Conservation (phyloP, 2,113 vertebrate species). For the Pangasianodon gigas region DNA sequence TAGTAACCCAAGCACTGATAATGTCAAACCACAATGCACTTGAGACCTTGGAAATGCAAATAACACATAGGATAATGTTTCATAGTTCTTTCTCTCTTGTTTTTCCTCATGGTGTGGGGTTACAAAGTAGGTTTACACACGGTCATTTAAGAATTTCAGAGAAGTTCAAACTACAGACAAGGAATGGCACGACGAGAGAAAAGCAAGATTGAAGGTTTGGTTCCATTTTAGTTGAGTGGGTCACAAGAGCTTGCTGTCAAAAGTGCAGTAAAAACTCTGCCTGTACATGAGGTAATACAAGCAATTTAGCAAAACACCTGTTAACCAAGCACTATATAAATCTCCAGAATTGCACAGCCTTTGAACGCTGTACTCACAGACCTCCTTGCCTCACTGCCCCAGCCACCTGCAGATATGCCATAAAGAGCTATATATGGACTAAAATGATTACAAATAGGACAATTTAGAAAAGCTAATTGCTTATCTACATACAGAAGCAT, state of each 20-base stretch:
- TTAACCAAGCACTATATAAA: not conserved
- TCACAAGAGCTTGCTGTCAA: not conserved
- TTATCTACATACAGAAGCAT: not conserved
- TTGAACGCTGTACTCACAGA: not conserved
- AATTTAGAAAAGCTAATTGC: not conserved
- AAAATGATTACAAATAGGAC: not conserved
- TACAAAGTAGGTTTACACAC: not conserved
- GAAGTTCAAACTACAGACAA: not conserved
- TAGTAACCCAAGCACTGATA: not conserved
- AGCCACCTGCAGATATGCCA: not conserved
- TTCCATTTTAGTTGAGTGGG: constrained; percentile 4
- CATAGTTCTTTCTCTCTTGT: not conserved
- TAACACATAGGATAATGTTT: not conserved
- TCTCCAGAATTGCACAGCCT: not conserved
- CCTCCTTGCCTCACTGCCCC: not conserved
- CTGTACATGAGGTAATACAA: not conserved
- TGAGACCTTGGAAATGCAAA: not conserved
- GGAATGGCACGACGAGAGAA: not conserved
- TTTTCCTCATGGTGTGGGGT: not conserved
- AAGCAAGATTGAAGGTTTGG: not conserved
- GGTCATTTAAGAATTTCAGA: not conserved
- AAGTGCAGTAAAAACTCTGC: not conserved
- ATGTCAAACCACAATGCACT: not conserved
- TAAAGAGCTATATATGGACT: not conserved
- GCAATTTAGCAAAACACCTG: constrained; percentile 22